Conservation (phyloP, 2,113 vertebrate species). For the Uria aalge region DNA sequence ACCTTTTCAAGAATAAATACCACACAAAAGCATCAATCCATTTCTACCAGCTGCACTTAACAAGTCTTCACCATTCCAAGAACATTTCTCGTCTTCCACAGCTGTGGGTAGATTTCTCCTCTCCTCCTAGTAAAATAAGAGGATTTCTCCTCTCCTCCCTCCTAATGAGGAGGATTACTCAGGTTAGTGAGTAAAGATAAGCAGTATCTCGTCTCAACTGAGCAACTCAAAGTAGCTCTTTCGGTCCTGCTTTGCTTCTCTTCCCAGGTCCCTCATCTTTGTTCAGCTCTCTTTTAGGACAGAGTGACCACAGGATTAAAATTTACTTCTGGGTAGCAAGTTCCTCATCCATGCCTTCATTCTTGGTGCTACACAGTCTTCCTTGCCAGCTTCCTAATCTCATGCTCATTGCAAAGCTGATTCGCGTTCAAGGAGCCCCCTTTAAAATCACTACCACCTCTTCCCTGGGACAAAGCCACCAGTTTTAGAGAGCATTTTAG, state of each 20-base stretch:
- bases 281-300: not conserved
- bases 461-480: not conserved
- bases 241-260: not conserved
- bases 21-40: not conserved
- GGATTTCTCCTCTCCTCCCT: not conserved
- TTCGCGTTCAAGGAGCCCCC: not conserved
- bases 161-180: not conserved
- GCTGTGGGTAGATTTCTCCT: not conserved
- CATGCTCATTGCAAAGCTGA: not conserved
- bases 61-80: not conserved
- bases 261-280: not conserved
- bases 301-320: not conserved
- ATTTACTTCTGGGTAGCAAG: not conserved
- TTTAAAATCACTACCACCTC: not conserved
- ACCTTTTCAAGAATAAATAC: not conserved
- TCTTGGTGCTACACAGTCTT: fast-evolving
- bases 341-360: not conserved
- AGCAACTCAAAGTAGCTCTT: not conserved
- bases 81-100: not conserved
- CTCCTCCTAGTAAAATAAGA: not conserved
- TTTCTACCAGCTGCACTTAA: not conserved
- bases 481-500: not conserved
- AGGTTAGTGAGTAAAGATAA: not conserved
- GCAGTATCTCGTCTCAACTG: not conserved
- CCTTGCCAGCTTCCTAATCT: not conserved